Conservation (phyloP, 2,113 vertebrate genomes). For the Mustelus asterias region DNA sequence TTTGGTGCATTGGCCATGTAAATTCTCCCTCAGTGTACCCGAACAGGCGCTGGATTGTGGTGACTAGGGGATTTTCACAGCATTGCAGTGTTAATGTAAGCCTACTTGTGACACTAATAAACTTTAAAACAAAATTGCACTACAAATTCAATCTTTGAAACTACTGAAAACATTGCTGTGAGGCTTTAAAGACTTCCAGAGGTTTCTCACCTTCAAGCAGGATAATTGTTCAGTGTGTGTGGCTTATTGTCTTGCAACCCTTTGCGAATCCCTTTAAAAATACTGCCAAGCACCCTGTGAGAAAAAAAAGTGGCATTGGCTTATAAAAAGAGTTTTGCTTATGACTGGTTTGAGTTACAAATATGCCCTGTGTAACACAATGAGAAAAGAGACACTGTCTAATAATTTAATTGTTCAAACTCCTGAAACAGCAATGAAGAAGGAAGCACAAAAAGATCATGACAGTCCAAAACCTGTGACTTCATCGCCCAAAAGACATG, state of each 20-base stretch:
- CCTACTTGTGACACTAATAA: too few species aligned
- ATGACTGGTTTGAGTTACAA: background rate
- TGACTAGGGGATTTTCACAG: too few species aligned
- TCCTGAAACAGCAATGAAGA: slow-evolving; percentile 63
- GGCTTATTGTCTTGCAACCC: background rate
- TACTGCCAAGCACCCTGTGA: background rate
- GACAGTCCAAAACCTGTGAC: slow-evolving; percentile 54
- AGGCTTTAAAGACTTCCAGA: background rate
- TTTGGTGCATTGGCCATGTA: too few species aligned
- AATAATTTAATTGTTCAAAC: slow-evolving; percentile 17
- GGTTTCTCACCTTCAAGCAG: background rate
- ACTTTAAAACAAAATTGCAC: background rate
- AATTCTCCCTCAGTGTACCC: too few species aligned
- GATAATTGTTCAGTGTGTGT: background rate
- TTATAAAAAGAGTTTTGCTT: background rate
- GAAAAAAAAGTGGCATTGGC: background rate
- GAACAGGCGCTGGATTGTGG: too few species aligned
- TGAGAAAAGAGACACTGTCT: background rate
- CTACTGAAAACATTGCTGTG: background rate
- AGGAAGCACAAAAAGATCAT: slow-evolving; percentile 70
- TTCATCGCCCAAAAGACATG: slow-evolving; percentile 75
- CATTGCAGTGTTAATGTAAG: too few species aligned
- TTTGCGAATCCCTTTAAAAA: background rate
- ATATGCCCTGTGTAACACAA: background rate
- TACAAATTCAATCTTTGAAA: background rate